Conservation (phyloP, 2,113 vertebrate species). For the Tetrax tetrax region DNA sequence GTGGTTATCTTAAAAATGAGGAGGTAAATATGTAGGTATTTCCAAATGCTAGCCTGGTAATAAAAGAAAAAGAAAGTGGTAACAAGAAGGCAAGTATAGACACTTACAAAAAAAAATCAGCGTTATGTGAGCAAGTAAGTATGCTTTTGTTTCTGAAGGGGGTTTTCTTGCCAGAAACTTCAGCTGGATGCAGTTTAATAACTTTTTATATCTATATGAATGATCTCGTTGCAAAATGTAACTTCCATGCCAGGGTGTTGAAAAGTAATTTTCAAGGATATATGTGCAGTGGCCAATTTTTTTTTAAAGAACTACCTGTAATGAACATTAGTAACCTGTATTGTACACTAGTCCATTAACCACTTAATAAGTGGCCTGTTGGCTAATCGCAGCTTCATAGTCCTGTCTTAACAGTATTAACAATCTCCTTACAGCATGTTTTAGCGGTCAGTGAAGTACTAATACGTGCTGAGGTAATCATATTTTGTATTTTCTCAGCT, state of each 20-base stretch:
- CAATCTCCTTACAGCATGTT: background rate
- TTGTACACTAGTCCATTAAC: background rate
- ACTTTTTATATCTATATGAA: background rate
- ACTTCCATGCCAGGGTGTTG: background rate
- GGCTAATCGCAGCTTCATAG: background rate
- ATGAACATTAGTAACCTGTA: background rate
- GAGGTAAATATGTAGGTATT: background rate
- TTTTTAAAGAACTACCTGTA: background rate
- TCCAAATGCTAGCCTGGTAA: background rate
- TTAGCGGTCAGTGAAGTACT: background rate
- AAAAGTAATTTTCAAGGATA: background rate
- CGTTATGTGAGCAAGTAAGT: background rate
- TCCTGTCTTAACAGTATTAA: background rate
- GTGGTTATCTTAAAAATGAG: background rate
- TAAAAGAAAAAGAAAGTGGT: background rate
- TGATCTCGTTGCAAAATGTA: background rate
- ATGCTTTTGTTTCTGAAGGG: background rate
- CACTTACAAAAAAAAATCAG: background rate
- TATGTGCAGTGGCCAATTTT: background rate
- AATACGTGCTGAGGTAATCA: background rate
- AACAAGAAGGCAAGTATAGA: conserved; percentile 7
- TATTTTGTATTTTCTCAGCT: background rate
- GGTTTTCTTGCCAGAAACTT: conserved; percentile 9
- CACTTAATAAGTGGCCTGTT: background rate
- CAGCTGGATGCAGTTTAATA: background rate